Evolutionary conservation across 2,888 invertebrate genomes (phyloP).

Genomic region (Amphipoea oculea): DNA sequence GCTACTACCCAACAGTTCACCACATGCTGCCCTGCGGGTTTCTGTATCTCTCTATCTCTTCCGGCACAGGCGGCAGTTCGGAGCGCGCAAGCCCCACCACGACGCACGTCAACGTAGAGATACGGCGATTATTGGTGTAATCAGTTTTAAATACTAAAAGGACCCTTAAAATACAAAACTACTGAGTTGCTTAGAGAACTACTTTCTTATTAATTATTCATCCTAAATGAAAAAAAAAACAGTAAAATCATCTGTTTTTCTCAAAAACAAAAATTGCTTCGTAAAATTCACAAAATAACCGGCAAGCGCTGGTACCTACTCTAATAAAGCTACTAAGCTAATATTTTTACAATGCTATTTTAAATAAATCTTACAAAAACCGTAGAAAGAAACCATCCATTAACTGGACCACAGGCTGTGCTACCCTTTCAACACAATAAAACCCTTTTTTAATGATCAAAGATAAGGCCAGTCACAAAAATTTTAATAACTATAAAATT

Average conservation of each 20-base stretch:
- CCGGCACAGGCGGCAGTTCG: no score
- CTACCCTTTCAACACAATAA: constrained; percentile 54
- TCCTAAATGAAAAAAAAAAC: not conserved
- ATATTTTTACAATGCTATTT: constrained; percentile 16
- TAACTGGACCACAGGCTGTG: constrained; percentile 50
- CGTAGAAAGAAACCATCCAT: constrained; percentile 32
- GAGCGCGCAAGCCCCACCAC: no score
- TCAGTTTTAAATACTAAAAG: not conserved
- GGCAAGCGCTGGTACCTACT: not conserved
- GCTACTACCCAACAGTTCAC: no score
- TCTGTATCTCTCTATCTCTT: no score
- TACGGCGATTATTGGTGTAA: no score
- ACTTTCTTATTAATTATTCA: not conserved
- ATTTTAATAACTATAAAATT: constrained; percentile 69
- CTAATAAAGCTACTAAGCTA: constrained; percentile 13
- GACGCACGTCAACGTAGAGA: no score
- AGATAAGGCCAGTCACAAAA: constrained; percentile 65
- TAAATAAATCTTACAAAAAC: constrained; percentile 19
- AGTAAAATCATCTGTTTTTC: not conserved
- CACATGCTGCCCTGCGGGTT: no score
- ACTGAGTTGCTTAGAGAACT: not conserved
- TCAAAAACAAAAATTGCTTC: not conserved
- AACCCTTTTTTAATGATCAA: constrained; percentile 67
- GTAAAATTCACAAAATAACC: not conserved
- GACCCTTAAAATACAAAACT: not conserved